Base-by-base conservation (phyloP, 2,797 vertebrate species). In the Argya squamiceps region DNA sequence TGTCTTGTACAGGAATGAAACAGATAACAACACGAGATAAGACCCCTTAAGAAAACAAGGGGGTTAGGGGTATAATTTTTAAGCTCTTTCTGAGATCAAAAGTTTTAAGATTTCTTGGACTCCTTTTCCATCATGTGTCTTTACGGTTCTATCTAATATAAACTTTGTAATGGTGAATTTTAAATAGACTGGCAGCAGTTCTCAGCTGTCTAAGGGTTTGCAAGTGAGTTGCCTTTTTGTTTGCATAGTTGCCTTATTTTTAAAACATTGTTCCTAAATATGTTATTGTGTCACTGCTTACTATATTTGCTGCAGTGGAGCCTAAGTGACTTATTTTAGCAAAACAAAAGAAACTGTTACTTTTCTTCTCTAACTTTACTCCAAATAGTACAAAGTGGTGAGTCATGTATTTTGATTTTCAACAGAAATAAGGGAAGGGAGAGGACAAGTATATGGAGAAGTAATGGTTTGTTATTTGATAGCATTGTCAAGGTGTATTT, bases 191-290 rank as follows among this genome's bases (percentile, higher is more conserved):
- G 68, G 20, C 30, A 68, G 47, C 41, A 82, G 63, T 87, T 85
- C 26, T 78, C 21, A 20, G 15, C 30, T 91, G 47, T 70, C 4
- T 62, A 43, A 70, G 39, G 2, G n/a, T 82, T 78, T 89, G 62
- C 52, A 59, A 65, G 49, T 41, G 77, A 74, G n/a, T 85, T 88
- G 53, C 65, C 55, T 88, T 74, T 92, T n/a, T 82, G 60, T 85
- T 88, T 92, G 52, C 30, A 37, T 76, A 52, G 34, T 81, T 59
- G 21, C 43, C 29, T 77, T 95, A 41, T 94, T 88, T 95, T 95
- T 88, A 90, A 93, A 88, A 86, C 62, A 39, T 79, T 63, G 41
- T 76, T 93, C 52, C 65, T 84, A 84, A 92, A 65, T 1, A 1
- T 53, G 41, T 13, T 43, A 9, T 82, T 82, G 30, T 50, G 74